Evolutionary conservation across 1,140 invertebrate genomes (phyloP), one percentile per base, ranked within the genome.

Genomic region (Sycophaga agraensis): DNA sequence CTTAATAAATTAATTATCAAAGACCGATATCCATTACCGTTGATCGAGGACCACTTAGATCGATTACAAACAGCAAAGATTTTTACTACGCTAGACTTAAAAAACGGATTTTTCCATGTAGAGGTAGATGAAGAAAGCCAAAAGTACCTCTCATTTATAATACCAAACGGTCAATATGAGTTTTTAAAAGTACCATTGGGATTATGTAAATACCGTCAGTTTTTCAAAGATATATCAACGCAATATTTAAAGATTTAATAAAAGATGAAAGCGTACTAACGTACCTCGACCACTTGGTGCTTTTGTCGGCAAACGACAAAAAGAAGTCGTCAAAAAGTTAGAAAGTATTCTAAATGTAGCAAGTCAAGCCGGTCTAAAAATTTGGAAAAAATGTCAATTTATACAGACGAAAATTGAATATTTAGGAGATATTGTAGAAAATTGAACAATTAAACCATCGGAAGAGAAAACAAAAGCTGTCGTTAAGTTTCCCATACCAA

Each of bases 1-100:
- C 48, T 86, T 14, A 85, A 85, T 66, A 65, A 66, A 9, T 68
- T 56, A 12, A 50, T 68, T 60, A 68, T 68, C 3, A 71, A 71
- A 57, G 81, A 84, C 46, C 2, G n/a, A 22, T 37, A 17, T 12
- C 55, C 40, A 14, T 14, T 28, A 3, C 31, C 31, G 1, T 39
- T 35, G 22, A 51, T 51, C 2, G 17, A 35, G 1, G 49, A 51
- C 21, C 2, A 22, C 1, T 9, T 51, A 3, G 34, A 51, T 22
- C 11, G 5, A 2, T 22, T 51, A 16, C 1, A 24, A 22, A 34
- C 21, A 2, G 31, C 34, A 16, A 28, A 26, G 7, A 4, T 42
- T 19, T 55, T 69, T 63, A 60, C 69, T 2, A 35, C 34, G 2
- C 31, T 68, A 24, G 63, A 64, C 12, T 46, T 66, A 1, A 57